Percentiles rank a stretch among this genome's conserved stretches.
phyloP scores from a whole-genome alignment of 2,113 vertebrate species.

The Maccullochella peelii region DNA sequence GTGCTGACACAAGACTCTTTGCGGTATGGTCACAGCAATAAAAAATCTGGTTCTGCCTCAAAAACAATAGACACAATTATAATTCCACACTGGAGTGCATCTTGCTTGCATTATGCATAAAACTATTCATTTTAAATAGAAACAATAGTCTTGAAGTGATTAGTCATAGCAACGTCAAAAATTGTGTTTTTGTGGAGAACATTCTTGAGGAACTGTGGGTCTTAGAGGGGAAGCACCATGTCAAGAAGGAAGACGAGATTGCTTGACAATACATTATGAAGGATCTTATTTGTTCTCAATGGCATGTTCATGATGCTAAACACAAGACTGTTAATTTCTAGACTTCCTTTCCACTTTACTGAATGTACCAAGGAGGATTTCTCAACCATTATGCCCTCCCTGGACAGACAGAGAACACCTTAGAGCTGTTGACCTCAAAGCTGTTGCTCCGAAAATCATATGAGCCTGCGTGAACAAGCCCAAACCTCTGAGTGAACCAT shows the following conservation, averaged over 20 bases:
- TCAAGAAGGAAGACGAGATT: neutral
- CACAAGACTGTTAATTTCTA: conserved; percentile 11
- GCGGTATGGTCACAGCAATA: neutral
- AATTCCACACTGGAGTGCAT: neutral
- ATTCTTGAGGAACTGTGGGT: neutral
- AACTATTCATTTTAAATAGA: conserved; percentile 7
- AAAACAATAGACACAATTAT: neutral
- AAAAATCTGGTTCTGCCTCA: neutral
- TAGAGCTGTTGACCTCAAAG: conserved; percentile 41
- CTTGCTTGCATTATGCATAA: neutral
- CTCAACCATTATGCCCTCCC: neutral
- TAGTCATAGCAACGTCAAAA: neutral
- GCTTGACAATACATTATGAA: neutral
- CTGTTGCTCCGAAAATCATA: conserved; percentile 23
- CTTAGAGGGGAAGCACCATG: neutral
- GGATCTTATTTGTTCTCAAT: neutral
- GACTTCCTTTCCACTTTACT: conserved; percentile 7
- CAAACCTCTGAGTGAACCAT: conserved; percentile 6
- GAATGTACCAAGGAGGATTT: neutral
- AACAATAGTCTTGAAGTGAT: neutral
- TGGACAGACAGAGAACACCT: conserved; percentile 24
- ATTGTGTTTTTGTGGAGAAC: neutral
- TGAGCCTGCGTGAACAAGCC: neutral
- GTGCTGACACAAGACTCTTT: neutral
- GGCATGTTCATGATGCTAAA: neutral